Conservation (phyloP, 2,113 vertebrate genomes). For the Pyrgilauda ruficollis region DNA sequence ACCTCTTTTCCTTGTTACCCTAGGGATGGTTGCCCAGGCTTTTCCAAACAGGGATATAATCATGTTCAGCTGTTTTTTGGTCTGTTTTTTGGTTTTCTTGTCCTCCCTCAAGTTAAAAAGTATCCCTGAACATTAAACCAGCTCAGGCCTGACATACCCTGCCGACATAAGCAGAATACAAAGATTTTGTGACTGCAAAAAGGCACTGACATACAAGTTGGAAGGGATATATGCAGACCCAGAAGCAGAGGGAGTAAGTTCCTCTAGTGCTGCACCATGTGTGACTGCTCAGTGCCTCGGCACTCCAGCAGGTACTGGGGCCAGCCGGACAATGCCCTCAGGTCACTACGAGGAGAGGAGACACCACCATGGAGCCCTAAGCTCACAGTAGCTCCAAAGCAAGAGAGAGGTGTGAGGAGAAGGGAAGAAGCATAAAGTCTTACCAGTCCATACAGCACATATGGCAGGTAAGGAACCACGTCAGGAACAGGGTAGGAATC, state of each 20-base stretch:
- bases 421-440: not conserved
- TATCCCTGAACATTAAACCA: not conserved
- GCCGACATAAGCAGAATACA: not conserved
- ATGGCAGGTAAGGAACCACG: fast-evolving
- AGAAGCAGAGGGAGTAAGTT: not conserved
- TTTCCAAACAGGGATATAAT: conserved; percentile 43
- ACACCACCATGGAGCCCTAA: fast-evolving
- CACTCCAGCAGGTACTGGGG: not conserved
- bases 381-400: not conserved
- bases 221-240: not conserved
- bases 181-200: not conserved
- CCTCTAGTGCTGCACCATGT: not conserved
- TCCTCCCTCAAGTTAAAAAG: conserved; percentile 10
- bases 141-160: not conserved
- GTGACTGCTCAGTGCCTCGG: not conserved
- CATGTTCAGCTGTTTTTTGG: not conserved
- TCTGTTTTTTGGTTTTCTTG: not conserved
- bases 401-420: not conserved
- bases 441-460: not conserved
- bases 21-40: conserved; percentile 44
- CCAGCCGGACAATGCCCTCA: not conserved
- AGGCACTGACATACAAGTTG: not conserved
- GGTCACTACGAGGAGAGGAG: not conserved
- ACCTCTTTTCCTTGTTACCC: conserved; percentile 41
- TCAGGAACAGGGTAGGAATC: not conserved